These are phyloP conservation scores for Nudaria mundana DNA, from an alignment of 2,888 invertebrate species.

Conservation along the genomic window DNA sequence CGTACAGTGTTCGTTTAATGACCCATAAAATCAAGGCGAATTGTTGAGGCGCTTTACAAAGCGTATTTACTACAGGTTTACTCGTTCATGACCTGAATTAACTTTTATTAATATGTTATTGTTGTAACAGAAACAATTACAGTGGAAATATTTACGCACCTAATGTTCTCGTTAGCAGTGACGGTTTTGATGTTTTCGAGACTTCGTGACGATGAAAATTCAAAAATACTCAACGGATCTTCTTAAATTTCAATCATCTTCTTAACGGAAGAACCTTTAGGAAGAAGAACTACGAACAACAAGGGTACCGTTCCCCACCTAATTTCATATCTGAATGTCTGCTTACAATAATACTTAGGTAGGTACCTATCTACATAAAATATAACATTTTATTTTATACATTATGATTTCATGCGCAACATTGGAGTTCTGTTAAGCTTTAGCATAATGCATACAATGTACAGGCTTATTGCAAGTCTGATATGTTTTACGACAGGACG, in stretches of 20 bases:
- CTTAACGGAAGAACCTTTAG: too few species aligned
- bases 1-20: slow-evolving; percentile 59
- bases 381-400: too few species aligned
- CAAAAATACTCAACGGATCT: too few species aligned
- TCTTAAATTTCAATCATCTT: too few species aligned
- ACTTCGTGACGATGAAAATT: too few species aligned
- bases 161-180: background rate
- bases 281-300: too few species aligned
- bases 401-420: slow-evolving; percentile 13
- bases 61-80: slow-evolving; percentile 52
- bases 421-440: slow-evolving; percentile 23
- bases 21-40: slow-evolving; percentile 51
- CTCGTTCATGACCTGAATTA: slow-evolving; percentile 60
- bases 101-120: slow-evolving; percentile 24
- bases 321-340: too few species aligned
- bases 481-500: slow-evolving; percentile 23
- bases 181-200: background rate
- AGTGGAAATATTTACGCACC: slow-evolving; percentile 1
- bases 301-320: too few species aligned
- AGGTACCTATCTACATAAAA: background rate
- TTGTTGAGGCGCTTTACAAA: slow-evolving; percentile 43
- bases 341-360: background rate
- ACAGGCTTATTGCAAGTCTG: slow-evolving; percentile 16
- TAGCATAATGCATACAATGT: slow-evolving; percentile 33
- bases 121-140: slow-evolving; percentile 12